Base-by-base conservation (phyloP, 2,797 vertebrate genomes). In the Meda fulgida region DNA sequence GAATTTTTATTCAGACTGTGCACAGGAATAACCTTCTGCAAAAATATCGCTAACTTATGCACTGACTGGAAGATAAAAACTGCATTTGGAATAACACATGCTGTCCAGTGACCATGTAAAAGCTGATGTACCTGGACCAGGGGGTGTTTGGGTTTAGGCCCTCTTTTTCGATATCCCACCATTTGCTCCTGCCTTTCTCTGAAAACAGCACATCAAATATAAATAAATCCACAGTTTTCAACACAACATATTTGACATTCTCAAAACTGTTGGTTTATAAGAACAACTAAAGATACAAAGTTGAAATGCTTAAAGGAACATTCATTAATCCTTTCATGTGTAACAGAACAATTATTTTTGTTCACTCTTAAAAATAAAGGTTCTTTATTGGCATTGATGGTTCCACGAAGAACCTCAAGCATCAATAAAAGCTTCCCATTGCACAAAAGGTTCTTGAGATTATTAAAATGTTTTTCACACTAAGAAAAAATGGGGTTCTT, bases 151-250 rank as follows among this genome's bases (percentile, higher is more conserved):
- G 98, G 97, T 92, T 99, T 99, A 0, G 98, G 98, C 3, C 98
- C 98, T 76, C 97, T 95, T 92, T 99, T 99, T 60, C 97, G 96
- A 91, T 97, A 99, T 69, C 98, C 98, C 96, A 98, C 96, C 92
- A 97, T 91, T 94, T 99, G 97, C 89, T 99, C 98, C 91, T 99
- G 97, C 89, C 97, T 95, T 90, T 99, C 98, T 93, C 98, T 99
- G 95, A 60, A 84, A 87, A 48, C 18, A 53, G 88, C 11, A 77
- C 43, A 93, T 34, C 90, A 89, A 88, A 81, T 86, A 76, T 73
- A 83, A 81, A 87, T n/a, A 80, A 63, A 36, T 73, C 1, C 48
- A 46, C 71, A 26, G 23, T n/a, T 53, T 70, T 81, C 23, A 83
- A 48, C 3, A 81, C 26, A 65, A 34, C 38, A 31, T 11, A 43